Evolutionary conservation across 2,888 invertebrate species (phyloP).

Genomic region (Cryptocheilus praepositus): DNA sequence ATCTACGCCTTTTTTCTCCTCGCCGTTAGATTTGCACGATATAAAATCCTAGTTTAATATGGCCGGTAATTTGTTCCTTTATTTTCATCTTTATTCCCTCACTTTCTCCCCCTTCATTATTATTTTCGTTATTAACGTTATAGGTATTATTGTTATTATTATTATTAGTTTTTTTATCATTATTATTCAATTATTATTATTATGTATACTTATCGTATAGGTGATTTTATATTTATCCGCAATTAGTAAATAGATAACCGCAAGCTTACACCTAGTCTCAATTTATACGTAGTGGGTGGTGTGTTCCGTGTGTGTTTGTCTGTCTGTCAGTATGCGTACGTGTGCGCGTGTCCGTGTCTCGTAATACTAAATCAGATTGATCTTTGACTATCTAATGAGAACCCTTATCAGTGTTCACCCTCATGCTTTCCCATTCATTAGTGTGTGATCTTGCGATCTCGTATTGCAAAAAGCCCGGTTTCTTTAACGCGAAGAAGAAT

Average conservation of each 20-base stretch:
- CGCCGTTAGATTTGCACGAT: constrained; percentile 57
- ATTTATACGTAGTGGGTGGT: constrained; percentile 46
- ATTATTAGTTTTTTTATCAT: too few species aligned
- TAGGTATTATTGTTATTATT: constrained; percentile 11
- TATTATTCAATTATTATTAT: constrained; percentile 35
- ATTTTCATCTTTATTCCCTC: constrained; percentile 23
- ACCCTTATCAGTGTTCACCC: constrained; percentile 21
- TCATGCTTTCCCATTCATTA: constrained; percentile 34
- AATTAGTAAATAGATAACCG: constrained; percentile 67
- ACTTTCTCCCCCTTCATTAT: constrained; percentile 19
- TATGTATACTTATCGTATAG: constrained; percentile 58
- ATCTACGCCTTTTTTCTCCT: background rate
- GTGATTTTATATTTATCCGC: constrained; percentile 61
- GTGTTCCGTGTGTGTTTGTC: constrained; percentile 8
- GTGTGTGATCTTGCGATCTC: constrained; percentile 42
- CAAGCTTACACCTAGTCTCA: constrained; percentile 61
- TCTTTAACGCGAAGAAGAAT: constrained; percentile 24
- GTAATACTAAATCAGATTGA: background rate
- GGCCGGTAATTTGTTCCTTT: constrained; percentile 67
- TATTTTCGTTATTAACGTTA: constrained; percentile 6
- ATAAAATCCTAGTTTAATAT: constrained; percentile 68
- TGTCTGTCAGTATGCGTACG: constrained; percentile 15
- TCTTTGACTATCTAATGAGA: constrained; percentile 8
- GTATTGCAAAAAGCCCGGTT: constrained; percentile 57
- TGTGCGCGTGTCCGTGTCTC: constrained; percentile 43